Evolutionary conservation across 2,797 vertebrate genomes (phyloP).

Genomic region (Pelobates cultripes): DNA sequence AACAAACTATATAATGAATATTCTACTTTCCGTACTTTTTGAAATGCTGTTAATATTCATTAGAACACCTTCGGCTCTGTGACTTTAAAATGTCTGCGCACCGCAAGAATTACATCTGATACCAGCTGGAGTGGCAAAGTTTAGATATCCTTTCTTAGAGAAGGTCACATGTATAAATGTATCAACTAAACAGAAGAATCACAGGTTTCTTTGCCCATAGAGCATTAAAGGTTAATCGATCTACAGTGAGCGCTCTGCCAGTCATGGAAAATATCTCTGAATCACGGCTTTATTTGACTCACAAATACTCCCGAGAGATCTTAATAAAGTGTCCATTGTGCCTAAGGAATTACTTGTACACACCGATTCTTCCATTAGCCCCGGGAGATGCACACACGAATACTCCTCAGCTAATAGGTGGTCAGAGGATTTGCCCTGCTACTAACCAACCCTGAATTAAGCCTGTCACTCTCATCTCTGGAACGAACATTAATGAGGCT

Average conservation of each 20-base stretch:
- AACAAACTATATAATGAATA: too few relatives aligned
- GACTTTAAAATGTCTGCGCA: too few relatives aligned
- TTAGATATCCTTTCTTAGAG: background rate
- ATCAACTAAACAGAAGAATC: slow-evolving; percentile 13
- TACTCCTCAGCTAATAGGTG: slow-evolving; percentile 51
- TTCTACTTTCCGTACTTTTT: too few relatives aligned
- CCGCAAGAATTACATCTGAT: too few relatives aligned
- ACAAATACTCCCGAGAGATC: slow-evolving; percentile 48
- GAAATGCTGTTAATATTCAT: too few relatives aligned
- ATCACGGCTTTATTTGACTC: slow-evolving; percentile 51
- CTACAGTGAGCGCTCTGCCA: slow-evolving; percentile 38
- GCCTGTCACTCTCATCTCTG: slow-evolving; percentile 49
- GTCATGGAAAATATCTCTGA: slow-evolving; percentile 42
- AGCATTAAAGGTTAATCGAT: slow-evolving; percentile 51
- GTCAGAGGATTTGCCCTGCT: slow-evolving; percentile 52
- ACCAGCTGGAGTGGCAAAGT: too few relatives aligned
- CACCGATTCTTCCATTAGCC: slow-evolving; percentile 49
- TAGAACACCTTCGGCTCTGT: too few relatives aligned
- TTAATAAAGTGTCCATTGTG: slow-evolving; percentile 57
- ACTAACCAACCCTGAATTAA: slow-evolving; percentile 54
- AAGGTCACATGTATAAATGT: slow-evolving; percentile 8
- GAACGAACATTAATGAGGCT: slow-evolving; percentile 53
- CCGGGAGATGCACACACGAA: slow-evolving; percentile 44
- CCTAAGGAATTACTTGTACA: slow-evolving; percentile 52
- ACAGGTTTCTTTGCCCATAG: slow-evolving; percentile 33